Percentiles rank a stretch among this genome's conserved stretches.
phyloP scores from a whole-genome alignment of 1,140 invertebrate species.

The Meloidogyne chitwoodi region DNA sequence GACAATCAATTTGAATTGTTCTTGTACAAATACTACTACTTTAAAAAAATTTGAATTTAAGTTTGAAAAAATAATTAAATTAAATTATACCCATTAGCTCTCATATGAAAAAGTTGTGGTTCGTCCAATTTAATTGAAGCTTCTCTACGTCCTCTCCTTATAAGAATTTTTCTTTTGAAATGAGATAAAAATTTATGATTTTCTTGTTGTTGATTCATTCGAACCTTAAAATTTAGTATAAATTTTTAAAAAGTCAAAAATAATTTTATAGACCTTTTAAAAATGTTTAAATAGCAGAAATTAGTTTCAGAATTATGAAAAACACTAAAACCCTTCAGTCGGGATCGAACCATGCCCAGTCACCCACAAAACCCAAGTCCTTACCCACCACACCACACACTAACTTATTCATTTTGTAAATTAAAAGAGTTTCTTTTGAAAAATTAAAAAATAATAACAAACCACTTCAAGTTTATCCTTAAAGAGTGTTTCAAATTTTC shows the following conservation, averaged over 20 bases:
- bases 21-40: neutral
- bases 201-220: constrained; percentile 79
- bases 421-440: too few species aligned
- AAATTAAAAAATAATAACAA: neutral
- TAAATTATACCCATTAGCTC: constrained; percentile 89
- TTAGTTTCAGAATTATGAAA: too few species aligned
- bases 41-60: neutral
- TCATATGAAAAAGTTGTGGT: constrained; percentile 87
- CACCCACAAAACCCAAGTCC: neutral
- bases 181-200: constrained; percentile 97
- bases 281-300: neutral
- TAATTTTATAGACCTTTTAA: neutral
- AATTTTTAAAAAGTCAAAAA: too few species aligned
- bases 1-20: constrained; percentile 65
- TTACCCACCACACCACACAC: neutral
- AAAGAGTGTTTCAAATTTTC: constrained; percentile 92
- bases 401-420: too few species aligned
- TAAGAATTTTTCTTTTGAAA: constrained; percentile 90
- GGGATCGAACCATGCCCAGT: neutral
- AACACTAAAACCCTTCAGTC: neutral
- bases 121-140: constrained; percentile 63
- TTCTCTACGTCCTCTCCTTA: constrained; percentile 71
- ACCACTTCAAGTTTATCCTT: constrained; percentile 88
- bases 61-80: constrained; percentile 63
- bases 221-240: constrained; percentile 61